These are phyloP conservation scores for Antheraea yamamai DNA, from an alignment of 2,888 invertebrate species.

Conservation along the genomic window DNA sequence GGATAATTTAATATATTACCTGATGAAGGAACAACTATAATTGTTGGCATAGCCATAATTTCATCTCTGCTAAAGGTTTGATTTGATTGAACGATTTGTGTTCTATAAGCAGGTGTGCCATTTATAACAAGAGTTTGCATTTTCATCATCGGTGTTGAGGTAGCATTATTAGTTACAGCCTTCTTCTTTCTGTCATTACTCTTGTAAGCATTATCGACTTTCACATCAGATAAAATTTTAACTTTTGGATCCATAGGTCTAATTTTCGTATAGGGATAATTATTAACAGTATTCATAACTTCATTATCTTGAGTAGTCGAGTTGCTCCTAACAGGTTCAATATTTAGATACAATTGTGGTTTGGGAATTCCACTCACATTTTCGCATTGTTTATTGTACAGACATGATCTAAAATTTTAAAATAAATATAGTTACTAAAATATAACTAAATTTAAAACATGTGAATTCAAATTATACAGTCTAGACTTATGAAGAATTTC, in stretches of 20 bases:
- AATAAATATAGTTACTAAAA: not conserved
- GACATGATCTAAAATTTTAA: not conserved
- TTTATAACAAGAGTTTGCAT: slow-evolving; percentile 69
- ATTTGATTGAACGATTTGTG: slow-evolving; percentile 35
- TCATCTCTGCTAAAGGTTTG: slow-evolving; percentile 65
- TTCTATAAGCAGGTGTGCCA: slow-evolving; percentile 65
- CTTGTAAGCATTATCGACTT: slow-evolving; percentile 55
- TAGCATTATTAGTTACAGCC: slow-evolving; percentile 45
- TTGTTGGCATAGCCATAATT: slow-evolving; percentile 81
- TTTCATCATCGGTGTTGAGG: slow-evolving; percentile 60
- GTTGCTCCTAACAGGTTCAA: slow-evolving; percentile 21
- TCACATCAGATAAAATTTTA: slow-evolving; percentile 69
- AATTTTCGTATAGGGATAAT: slow-evolving; percentile 29
- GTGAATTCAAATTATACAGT: too few species aligned
- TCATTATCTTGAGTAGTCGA: not conserved
- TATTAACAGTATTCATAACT: not conserved
- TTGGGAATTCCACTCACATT: not conserved
- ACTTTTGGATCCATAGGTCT: slow-evolving; percentile 57
- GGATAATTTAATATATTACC: slow-evolving; percentile 48
- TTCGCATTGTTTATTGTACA: not conserved
- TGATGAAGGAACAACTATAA: slow-evolving; percentile 66
- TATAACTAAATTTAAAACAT: too few species aligned
- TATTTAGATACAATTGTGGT: slow-evolving; percentile 13
- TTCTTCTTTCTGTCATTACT: slow-evolving; percentile 41
- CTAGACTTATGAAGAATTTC: too few species aligned